Conservation (phyloP, 2,888 invertebrate species). For the Noctua janthe region DNA sequence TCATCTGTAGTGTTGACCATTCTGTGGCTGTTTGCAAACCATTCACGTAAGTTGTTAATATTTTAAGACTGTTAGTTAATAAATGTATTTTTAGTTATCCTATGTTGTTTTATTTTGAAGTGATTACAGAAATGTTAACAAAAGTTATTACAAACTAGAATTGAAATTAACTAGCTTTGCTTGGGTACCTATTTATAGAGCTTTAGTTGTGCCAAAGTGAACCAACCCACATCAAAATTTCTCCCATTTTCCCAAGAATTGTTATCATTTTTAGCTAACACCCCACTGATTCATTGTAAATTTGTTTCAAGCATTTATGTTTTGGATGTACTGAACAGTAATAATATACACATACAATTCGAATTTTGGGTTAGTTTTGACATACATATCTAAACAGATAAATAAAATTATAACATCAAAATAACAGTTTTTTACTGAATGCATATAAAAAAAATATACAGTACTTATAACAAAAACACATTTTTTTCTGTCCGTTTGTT, state of each 20-base stretch:
- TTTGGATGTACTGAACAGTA: background rate
- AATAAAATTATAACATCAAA: no score
- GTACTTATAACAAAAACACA: no score
- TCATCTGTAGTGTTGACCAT: slow-evolving; percentile 96
- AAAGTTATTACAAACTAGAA: background rate
- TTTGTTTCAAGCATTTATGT: background rate
- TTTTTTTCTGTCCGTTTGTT: no score
- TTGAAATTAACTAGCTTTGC: background rate
- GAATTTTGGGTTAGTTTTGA: background rate
- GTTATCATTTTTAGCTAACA: background rate
- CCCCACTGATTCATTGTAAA: background rate
- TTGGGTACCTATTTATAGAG: background rate
- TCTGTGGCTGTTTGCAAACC: slow-evolving; percentile 94
- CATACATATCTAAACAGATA: background rate
- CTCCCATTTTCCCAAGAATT: background rate
- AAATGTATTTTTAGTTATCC: slow-evolving; percentile 54
- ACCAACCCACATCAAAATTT: background rate
- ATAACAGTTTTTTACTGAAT: no score
- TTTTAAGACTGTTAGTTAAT: slow-evolving; percentile 70
- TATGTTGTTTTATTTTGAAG: slow-evolving; percentile 52
- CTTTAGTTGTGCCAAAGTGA: background rate
- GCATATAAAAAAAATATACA: no score
- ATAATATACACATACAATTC: background rate
- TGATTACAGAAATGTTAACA: slow-evolving; percentile 10
- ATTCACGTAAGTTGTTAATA: slow-evolving; percentile 83